Evolutionary conservation across 1,140 invertebrate genomes (phyloP).

Genomic region (Chymomyza costata): DNA sequence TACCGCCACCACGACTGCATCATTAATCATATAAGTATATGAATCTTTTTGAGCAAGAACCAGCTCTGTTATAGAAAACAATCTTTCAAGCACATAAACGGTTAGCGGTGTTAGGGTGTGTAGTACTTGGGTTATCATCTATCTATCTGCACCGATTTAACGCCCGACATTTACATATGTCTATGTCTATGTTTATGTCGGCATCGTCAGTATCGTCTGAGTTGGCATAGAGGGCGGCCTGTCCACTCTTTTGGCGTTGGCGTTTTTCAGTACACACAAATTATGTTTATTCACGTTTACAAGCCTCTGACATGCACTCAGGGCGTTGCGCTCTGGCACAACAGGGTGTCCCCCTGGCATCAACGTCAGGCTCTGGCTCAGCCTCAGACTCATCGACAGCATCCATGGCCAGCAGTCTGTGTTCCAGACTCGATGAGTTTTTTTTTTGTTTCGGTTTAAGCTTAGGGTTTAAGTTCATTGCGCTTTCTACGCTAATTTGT

Average conservation of each 20-base stretch:
- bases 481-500: slow-evolving; percentile 72
- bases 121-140: slow-evolving; percentile 17
- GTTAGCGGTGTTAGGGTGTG: slow-evolving; percentile 32
- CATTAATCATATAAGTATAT: slow-evolving; percentile 72
- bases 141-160: slow-evolving; percentile 68
- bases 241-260: slow-evolving; percentile 47
- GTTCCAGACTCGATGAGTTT: slow-evolving; percentile 50
- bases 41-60: slow-evolving; percentile 54
- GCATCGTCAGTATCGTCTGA: no score
- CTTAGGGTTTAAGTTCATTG: slow-evolving; percentile 46
- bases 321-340: slow-evolving; percentile 33
- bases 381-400: slow-evolving; percentile 62
- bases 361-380: slow-evolving; percentile 52
- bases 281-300: slow-evolving; percentile 72
- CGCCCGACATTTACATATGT: slow-evolving; percentile 72
- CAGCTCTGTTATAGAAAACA: slow-evolving; percentile 30
- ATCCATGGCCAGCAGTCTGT: slow-evolving; percentile 40
- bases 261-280: slow-evolving; percentile 67
- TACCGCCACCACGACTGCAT: slow-evolving; percentile 45
- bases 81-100: slow-evolving; percentile 69
- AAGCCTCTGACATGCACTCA: slow-evolving; percentile 68
- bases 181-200: slow-evolving; percentile 12
- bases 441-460: slow-evolving; percentile 8
- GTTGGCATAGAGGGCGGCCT: neutral
- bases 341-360: slow-evolving; percentile 64